Evolutionary conservation across 2,888 invertebrate species (phyloP), one percentile per base, ranked within the genome.

Genomic region (Liodrosophila aerea): DNA sequence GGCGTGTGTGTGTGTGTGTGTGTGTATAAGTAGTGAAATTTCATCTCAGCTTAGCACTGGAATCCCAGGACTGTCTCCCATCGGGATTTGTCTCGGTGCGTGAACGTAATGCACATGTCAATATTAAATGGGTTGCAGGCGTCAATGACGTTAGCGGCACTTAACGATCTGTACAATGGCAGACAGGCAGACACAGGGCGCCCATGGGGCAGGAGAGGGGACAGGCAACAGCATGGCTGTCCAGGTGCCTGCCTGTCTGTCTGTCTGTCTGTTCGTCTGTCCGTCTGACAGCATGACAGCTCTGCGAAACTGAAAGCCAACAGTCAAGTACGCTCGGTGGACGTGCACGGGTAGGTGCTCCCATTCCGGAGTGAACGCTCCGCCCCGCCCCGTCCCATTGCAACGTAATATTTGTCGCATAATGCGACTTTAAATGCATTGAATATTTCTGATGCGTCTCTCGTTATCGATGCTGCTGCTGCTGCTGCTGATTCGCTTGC

Each of bases 121-220:
- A 86, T 87, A 87, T 86, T 87, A 84, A 86, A 87, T 86, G 80
- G 84, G 83, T 86, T 85, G 74, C 77, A 72, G 77, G 76, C 82
- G 80, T 80, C 84, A 87, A 78, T 87, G 78, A 80, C 85, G 77
- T 87, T 86, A 75, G 74, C 74, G 80, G 73, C 82, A 78, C 82
- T 82, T 83, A 78, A 84, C 85, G 73, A 78, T 65, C 70, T 74
- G 81, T 72, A 78, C 78, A 78, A 85, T 84, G 85, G 57, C 57
- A 58, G 57, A 37, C 36, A 50, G 39, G 39, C n/a, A n/a, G n/a
- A n/a, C n/a, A 36, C 57, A 64, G 60, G 30, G 36, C 18, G 36
- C 45, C 34, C 30, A 34, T 34, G 34, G 27, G 22, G 9, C 29
- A 16, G 18, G 16, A 13, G 9, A 1, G 16, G 7, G 4, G 8